phyloP scores from a whole-genome alignment of 2,797 vertebrate genomes.

The Anolis apletophallus region DNA sequence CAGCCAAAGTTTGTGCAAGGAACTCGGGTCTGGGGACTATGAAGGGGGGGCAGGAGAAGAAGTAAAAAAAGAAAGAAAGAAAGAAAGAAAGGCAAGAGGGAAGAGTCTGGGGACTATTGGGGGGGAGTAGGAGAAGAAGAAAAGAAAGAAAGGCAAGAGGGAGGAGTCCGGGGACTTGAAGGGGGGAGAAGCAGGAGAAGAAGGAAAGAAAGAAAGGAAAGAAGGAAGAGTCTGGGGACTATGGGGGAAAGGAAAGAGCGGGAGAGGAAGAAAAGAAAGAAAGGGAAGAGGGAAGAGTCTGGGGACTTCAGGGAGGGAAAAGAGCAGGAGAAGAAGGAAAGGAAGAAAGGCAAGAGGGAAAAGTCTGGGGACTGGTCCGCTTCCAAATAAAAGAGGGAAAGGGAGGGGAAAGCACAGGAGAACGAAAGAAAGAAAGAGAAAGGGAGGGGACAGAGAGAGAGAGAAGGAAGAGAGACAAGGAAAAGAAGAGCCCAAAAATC shows the following conservation, averaged over 20 bases:
- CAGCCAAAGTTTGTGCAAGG: constrained; percentile 88
- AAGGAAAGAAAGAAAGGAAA: constrained; percentile 21
- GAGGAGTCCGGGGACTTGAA: not conserved
- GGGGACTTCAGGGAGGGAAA: not conserved
- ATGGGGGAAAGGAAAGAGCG: not conserved
- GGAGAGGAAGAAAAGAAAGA: not conserved
- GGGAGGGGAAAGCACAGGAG: constrained; percentile 80
- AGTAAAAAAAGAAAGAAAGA: constrained; percentile 39
- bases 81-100: constrained; percentile 20
- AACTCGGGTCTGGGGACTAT: constrained; percentile 89
- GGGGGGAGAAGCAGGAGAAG: constrained; percentile 77
- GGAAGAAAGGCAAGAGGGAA: too few species aligned
- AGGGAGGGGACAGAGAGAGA: constrained; percentile 32
- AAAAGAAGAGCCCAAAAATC: constrained; percentile 81
- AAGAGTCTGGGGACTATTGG: constrained; percentile 40
- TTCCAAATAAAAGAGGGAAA: too few species aligned
- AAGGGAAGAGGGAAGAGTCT: not conserved
- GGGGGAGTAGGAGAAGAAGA: not conserved
- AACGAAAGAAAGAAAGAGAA: constrained; percentile 77
- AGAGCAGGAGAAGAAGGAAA: not conserved
- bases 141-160: too few species aligned
- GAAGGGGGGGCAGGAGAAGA: constrained; percentile 72
- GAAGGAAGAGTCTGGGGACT: too few species aligned
- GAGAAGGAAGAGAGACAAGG: constrained; percentile 67
- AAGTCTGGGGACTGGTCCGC: not conserved